Percentiles rank a stretch among this genome's conserved stretches.
phyloP scores from a whole-genome alignment of 1,140 invertebrate genomes.

The Aleiodes sp. region DNA sequence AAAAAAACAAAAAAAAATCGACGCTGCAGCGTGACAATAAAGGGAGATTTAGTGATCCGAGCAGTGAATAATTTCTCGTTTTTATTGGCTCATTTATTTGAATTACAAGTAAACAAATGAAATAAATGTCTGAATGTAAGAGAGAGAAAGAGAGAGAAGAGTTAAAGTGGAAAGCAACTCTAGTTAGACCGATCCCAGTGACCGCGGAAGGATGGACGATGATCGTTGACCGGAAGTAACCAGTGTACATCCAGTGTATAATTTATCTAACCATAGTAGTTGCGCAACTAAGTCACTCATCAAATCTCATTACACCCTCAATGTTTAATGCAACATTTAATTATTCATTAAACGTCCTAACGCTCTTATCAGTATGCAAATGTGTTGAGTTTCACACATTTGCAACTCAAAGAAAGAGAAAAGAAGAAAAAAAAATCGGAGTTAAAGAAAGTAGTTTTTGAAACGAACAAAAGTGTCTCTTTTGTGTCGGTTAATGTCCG shows the following conservation, averaged over 20 bases:
- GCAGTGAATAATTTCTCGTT: too few relatives aligned
- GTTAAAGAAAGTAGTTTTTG: too few relatives aligned
- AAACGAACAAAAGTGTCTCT: background rate
- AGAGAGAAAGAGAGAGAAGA: background rate
- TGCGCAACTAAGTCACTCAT: slow-evolving; percentile 6
- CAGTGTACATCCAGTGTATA: background rate
- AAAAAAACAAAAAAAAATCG: too few relatives aligned
- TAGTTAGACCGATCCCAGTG: slow-evolving; percentile 34
- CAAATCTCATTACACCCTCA: slow-evolving; percentile 6
- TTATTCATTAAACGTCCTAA: too few relatives aligned
- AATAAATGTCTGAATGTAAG: background rate
- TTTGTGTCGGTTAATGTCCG: background rate
- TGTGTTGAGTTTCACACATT: background rate
- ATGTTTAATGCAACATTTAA: background rate
- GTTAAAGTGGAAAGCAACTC: slow-evolving; percentile 26
- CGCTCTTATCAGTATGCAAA: too few relatives aligned
- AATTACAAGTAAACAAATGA: background rate
- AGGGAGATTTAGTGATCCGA: too few relatives aligned
- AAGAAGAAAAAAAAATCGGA: too few relatives aligned
- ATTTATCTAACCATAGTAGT: background rate
- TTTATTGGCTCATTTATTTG: too few relatives aligned
- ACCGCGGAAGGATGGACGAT: slow-evolving; percentile 38
- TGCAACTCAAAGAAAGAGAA: background rate
- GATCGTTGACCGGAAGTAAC: slow-evolving; percentile 13
- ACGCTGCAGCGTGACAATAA: too few relatives aligned